A percentile compares a stretch with the other conserved stretches of the same genome.
These are phyloP conservation scores for Sminthurinus aureus DNA, from an alignment of 2,888 invertebrate genomes.

Conservation along the genomic window DNA sequence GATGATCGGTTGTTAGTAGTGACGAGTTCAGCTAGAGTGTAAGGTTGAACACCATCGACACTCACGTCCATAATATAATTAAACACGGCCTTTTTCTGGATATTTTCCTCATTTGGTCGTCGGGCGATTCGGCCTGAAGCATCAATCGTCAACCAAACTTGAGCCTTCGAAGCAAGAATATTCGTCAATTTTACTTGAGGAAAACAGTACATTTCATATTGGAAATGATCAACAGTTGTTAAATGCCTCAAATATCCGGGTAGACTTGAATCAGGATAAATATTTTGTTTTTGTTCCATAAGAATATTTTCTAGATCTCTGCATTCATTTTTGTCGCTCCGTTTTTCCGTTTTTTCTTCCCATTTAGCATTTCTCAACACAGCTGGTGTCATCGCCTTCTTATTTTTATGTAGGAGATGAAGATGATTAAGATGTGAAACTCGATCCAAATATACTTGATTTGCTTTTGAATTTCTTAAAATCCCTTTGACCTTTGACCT, in stretches of 20 bases:
- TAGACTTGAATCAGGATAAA: not conserved
- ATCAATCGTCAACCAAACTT: not conserved
- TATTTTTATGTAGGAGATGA: not conserved
- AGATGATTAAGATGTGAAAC: not conserved
- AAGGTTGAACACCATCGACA: not conserved
- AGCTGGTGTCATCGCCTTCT: not conserved
- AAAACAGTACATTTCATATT: not conserved
- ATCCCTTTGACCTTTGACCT: not conserved
- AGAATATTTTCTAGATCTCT: not conserved
- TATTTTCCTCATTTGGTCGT: not conserved
- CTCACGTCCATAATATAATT: conserved; percentile 12
- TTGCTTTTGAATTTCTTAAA: not conserved
- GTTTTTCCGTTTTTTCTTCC: not conserved
- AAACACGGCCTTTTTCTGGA: not conserved
- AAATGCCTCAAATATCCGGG: not conserved
- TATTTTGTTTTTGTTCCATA: not conserved
- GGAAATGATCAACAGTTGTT: not conserved
- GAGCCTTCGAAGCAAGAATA: not conserved
- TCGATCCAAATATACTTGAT: not conserved
- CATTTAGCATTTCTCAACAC: not conserved
- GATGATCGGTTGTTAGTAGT: not conserved
- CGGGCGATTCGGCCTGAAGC: not conserved
- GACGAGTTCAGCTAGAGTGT: not conserved
- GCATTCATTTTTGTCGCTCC: not conserved
- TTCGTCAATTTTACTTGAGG: not conserved